Percentiles rank a stretch among this genome's conserved stretches.
phyloP scores from a whole-genome alignment of 2,797 vertebrate genomes.

The Anolis apletophallus region DNA sequence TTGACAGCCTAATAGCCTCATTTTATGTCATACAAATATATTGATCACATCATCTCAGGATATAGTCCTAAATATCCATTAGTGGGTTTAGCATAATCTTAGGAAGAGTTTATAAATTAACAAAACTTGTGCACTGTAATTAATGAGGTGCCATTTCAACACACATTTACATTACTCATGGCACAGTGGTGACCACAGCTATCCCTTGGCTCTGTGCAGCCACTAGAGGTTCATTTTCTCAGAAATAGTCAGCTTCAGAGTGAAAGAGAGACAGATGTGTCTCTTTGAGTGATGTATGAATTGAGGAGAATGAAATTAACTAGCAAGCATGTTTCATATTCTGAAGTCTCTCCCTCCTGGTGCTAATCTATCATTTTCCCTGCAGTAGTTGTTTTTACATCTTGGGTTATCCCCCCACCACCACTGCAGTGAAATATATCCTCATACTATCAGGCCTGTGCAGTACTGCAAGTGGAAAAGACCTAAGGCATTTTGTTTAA shows the following conservation, averaged over 20 bases:
- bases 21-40: constrained; percentile 29
- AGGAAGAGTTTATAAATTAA: constrained; percentile 57
- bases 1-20: constrained; percentile 17
- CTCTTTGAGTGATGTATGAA: constrained; percentile 51
- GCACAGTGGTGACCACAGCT: constrained; percentile 67
- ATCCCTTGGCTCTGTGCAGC: constrained; percentile 64
- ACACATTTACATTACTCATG: constrained; percentile 72
- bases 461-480: constrained; percentile 39
- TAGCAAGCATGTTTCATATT: constrained; percentile 53
- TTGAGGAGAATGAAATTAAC: constrained; percentile 52
- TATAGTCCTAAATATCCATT: constrained; percentile 47
- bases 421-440: constrained; percentile 35
- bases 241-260: constrained; percentile 63
- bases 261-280: constrained; percentile 29
- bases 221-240: constrained; percentile 70
- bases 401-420: background rate
- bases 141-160: constrained; percentile 70
- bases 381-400: constrained; percentile 43
- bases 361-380: constrained; percentile 49
- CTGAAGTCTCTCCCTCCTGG: constrained; percentile 49
- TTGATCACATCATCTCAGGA: constrained; percentile 20
- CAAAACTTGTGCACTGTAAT: constrained; percentile 63
- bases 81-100: constrained; percentile 52
- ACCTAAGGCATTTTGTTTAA: constrained; percentile 27
- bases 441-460: background rate